A percentile compares a stretch with the other conserved stretches of the same genome.
phyloP scores from a whole-genome alignment of 2,113 vertebrate species.

The Rhinoptilus africanus region DNA sequence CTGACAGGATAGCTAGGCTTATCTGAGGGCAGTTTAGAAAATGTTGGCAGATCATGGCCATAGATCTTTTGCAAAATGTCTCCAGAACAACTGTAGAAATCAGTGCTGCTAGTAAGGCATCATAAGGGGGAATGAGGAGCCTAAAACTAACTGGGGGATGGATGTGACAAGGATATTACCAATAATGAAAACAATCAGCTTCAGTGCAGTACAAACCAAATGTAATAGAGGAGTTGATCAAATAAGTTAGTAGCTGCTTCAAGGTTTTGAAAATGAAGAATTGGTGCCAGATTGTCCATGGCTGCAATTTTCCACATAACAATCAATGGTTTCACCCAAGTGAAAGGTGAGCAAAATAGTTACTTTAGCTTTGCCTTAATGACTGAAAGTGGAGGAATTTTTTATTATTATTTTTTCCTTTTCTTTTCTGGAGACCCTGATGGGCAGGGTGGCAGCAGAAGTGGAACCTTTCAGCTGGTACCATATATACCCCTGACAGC shows the following conservation, averaged over 20 bases:
- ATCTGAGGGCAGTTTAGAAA: neutral
- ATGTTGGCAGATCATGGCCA: neutral
- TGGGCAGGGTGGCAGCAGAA: neutral
- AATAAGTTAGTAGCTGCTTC: neutral
- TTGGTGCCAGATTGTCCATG: neutral
- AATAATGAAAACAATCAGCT: neutral
- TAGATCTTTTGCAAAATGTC: neutral
- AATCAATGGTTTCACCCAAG: neutral
- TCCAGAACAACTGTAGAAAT: neutral
- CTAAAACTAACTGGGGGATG: neutral
- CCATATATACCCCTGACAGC: neutral
- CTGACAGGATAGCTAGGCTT: neutral
- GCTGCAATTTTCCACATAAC: neutral
- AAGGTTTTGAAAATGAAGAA: neutral
- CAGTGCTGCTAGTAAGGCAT: neutral
- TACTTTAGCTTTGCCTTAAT: neutral
- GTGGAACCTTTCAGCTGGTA: neutral
- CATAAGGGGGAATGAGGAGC: neutral
- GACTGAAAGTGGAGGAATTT: accelerated
- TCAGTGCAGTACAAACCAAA: neutral
- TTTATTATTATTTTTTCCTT: neutral
- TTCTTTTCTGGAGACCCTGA: neutral
- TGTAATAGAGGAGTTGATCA: neutral
- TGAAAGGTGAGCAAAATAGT: neutral
- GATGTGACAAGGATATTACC: neutral